Evolutionary conservation across 2,797 vertebrate genomes (phyloP).

Genomic region (Melanogrammus aeglefinus): DNA sequence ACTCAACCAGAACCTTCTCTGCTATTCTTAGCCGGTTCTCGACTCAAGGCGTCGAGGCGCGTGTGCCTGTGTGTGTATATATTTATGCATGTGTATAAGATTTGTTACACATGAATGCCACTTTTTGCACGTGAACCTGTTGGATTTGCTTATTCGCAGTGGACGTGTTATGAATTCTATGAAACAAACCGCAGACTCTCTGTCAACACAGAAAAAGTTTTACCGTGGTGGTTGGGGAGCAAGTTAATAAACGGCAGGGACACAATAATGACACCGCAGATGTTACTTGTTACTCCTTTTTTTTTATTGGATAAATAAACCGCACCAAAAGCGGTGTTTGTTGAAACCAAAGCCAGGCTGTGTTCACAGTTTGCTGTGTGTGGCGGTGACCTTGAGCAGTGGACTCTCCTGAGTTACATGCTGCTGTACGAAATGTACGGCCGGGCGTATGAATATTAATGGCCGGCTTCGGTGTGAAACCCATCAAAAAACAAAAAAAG

Average conservation of each 20-base stretch:
- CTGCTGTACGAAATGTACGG: conserved; percentile 44
- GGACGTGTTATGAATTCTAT: too few species aligned
- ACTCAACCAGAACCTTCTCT: conserved; percentile 40
- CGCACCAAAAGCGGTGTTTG: background rate
- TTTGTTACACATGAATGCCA: too few species aligned
- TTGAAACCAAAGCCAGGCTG: conserved; percentile 27
- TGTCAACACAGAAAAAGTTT: too few species aligned
- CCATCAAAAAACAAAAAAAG: background rate
- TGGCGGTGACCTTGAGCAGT: conserved; percentile 54
- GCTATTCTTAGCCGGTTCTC: conserved; percentile 38
- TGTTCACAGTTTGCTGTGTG: conserved; percentile 23
- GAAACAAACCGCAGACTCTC: too few species aligned
- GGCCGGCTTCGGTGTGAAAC: conserved; percentile 29
- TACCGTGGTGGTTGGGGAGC: too few species aligned
- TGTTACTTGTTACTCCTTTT: too few species aligned
- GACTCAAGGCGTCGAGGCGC: conserved; percentile 17
- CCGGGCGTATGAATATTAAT: conserved; percentile 64
- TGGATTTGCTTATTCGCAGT: too few species aligned
- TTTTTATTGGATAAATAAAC: too few species aligned
- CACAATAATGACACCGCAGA: too few species aligned
- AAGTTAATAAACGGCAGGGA: too few species aligned
- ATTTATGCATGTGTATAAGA: too few species aligned
- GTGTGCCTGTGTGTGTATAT: conserved; percentile 19
- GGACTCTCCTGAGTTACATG: conserved; percentile 44
- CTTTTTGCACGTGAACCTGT: background rate